Base-by-base conservation (phyloP, 1,140 invertebrate genomes). In the Harlomillsia oculata region DNA sequence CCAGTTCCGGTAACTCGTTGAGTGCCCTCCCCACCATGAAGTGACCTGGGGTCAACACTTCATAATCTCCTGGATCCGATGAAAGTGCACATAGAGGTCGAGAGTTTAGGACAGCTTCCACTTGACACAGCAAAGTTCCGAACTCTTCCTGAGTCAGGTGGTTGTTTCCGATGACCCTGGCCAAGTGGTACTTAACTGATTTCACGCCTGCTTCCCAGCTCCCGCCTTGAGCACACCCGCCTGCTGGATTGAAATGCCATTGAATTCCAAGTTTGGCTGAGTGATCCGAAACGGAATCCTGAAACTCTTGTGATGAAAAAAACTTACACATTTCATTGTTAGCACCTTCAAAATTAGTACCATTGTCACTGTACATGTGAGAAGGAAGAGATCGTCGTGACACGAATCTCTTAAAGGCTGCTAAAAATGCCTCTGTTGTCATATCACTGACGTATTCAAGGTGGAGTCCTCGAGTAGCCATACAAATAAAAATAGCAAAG, bases 91-190 rank as follows among this genome's bases (percentile, higher is more conserved):
- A 56, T 2, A 70, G 28, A 2, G 66, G 66, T 32, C 63, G 34
- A 9, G 65, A 68, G 57, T 71, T 71, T 18, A 72, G 36, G 13
- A 67, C 50, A 8, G 55, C 59, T 55, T 68, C 67, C 20, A 67
- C 61, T 36, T 68, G 54, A 14, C 23, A 53, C 5, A 68, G n/a
- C 3, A 68, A 23, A 1, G 69, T 68, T 13, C 60, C n/a, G 14
- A 69, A 63, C 59, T 67, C 58, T 58, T 71, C 67, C 40, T 48
- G 67, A 1, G 54, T 61, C 13, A 46, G 45, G 1, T 14, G 1
- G 14, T 40, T 1, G 11, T 28, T 23, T 23, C 20, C 41, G 0
- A 49, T n/a, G 14, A 59, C 21, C 13, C 18, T 59, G 56, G 41
- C 67, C 9, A 68, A 52, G 36, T 64, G 56, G n/a, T 37, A 56